Conservation (phyloP, 1,140 invertebrate genomes). For the Sitobion miscanthi region DNA sequence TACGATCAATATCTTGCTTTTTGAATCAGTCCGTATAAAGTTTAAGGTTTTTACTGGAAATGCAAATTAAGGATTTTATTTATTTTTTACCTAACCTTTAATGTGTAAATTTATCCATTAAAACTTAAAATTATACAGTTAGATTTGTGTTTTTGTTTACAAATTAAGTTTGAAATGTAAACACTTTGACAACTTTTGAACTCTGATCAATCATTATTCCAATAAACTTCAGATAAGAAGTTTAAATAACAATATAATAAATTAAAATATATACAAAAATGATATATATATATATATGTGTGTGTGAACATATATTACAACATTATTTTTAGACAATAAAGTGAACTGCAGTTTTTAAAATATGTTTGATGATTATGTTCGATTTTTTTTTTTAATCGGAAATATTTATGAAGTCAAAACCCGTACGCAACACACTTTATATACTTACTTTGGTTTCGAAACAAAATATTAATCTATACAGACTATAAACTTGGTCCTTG, state of each 20-base stretch:
- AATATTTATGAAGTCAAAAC: not conserved
- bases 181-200: constrained; percentile 5
- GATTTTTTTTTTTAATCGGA: not conserved
- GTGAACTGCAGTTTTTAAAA: not conserved
- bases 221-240: not conserved
- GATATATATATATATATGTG: no score
- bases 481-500: not conserved
- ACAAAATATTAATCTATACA: not conserved
- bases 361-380: not conserved
- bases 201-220: not conserved
- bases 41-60: not conserved
- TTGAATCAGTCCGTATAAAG: not conserved
- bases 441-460: not conserved
- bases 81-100: not conserved
- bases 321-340: not conserved
- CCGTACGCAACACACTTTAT: not conserved
- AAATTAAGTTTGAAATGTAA: not conserved
- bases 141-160: no score
- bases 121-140: not conserved
- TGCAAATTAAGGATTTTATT: not conserved
- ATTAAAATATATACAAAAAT: not conserved
- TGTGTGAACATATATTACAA: not conserved
- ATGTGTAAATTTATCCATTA: not conserved
- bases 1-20: not conserved
- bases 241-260: not conserved